A percentile compares a stretch with the other conserved stretches of the same genome.
phyloP scores from a whole-genome alignment of 2,113 vertebrate species.

The Thymallus thymallus region DNA sequence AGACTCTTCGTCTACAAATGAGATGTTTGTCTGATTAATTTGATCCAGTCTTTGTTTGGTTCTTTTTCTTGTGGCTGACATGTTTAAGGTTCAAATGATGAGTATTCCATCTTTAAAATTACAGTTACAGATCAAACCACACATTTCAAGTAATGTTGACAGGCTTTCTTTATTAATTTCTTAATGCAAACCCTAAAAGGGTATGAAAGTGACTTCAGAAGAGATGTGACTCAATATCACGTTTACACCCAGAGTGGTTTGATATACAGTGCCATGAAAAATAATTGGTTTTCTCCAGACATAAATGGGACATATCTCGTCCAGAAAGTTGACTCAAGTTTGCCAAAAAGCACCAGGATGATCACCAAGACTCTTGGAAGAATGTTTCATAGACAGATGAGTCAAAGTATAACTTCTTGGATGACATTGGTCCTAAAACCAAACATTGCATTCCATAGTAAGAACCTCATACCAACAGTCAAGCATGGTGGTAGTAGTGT shows the following conservation, averaged over 20 bases:
- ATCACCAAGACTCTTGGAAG: too few species aligned
- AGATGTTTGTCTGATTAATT: not conserved
- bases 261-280: not conserved
- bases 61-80: not conserved
- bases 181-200: not conserved
- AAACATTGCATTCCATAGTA: too few species aligned
- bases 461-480: too few species aligned
- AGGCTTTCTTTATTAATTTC: not conserved
- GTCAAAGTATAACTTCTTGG: too few species aligned
- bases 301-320: too few species aligned
- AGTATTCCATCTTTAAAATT: not conserved
- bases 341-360: too few species aligned
- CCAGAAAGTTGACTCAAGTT: too few species aligned
- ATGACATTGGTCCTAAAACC: too few species aligned
- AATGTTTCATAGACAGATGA: too few species aligned
- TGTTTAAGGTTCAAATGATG: not conserved
- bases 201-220: not conserved
- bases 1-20: too few species aligned
- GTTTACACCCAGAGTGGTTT: not conserved
- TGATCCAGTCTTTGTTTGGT: not conserved
- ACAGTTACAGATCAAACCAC: not conserved
- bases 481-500: too few species aligned
- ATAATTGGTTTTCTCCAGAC: too few species aligned
- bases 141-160: not conserved
- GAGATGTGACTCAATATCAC: not conserved